Base-by-base conservation (phyloP, 2,888 invertebrate species). In the Sericinus montela region DNA sequence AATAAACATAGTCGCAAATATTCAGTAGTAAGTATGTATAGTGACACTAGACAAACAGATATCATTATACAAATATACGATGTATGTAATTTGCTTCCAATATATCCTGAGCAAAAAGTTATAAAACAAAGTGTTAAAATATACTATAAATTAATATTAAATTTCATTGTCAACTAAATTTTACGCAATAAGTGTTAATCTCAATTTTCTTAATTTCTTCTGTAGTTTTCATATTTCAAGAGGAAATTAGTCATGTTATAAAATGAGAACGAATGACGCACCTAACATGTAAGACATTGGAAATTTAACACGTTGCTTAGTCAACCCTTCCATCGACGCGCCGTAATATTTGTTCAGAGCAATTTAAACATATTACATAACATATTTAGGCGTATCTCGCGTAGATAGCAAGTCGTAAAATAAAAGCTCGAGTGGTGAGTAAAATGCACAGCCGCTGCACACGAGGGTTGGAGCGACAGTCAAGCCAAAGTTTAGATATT, bases 321-420 rank as follows among this genome's bases (percentile, higher is more conserved):
- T 45, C 42, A 58, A 56, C 57, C 56, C 57, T 54, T 60, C 39
- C 30, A 29, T 40, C 39, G 52, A 53, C 50, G 56, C 62, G 63
- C 61, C 60, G 53, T 57, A 57, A 67, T 64, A 62, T 69, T 65
- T 66, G 65, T 69, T 69, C 60, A 60, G 54, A 69, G 61, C 75
- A 75, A 69, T 78, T 73, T 69, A 69, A 67, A 65, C 63, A 60
- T 67, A 68, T 67, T 63, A 74, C 67, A 70, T 71, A 64, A 69
- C 71, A 72, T 73, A 74, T 80, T 76, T 70, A 66, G 67, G 63
- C 65, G 63, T 75, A 78, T 79, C 73, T 75, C 59, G 55, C 56
- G 64, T 53, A 75, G 76, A 80, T 80, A 80, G 65, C 63, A 58
- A 56, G 60, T 76, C 78, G 68, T 82, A 78, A 80, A 79, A 77